These are phyloP conservation scores for Poeciliopsis gracilis DNA, from an alignment of 2,797 vertebrate species.

Conservation along the genomic window DNA sequence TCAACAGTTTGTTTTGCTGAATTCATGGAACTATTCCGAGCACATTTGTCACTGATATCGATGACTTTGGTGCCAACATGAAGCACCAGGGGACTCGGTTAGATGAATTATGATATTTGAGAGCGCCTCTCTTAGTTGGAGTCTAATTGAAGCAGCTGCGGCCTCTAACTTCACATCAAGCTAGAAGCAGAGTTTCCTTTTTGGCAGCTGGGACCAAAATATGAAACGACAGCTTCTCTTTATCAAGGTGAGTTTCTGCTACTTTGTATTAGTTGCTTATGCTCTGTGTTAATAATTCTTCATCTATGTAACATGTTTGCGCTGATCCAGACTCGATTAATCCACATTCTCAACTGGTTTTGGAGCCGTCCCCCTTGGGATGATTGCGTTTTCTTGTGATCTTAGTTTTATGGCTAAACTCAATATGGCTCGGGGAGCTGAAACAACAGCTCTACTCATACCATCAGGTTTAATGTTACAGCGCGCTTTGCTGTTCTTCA, in stretches of 20 bases:
- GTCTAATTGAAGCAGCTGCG: conserved; percentile 7
- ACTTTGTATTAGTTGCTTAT: not conserved
- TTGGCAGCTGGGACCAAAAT: not conserved
- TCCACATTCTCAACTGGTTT: conserved; percentile 11
- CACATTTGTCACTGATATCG: not conserved
- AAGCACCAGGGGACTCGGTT: not conserved
- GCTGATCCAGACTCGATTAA: conserved; percentile 5
- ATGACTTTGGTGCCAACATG: not conserved
- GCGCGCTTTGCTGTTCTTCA: conserved; percentile 5
- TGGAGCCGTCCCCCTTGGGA: conserved; percentile 2
- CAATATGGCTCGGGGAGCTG: not conserved
- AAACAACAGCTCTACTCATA: conserved; percentile 4
- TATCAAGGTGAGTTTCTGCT: conserved; percentile 4
- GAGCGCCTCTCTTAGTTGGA: not conserved
- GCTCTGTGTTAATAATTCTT: conserved; percentile 4
- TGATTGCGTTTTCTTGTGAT: conserved; percentile 1
- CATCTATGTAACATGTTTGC: not conserved
- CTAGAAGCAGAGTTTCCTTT: not conserved
- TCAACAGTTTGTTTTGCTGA: not conserved
- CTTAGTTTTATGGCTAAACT: conserved; percentile 6
- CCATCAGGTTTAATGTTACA: conserved; percentile 14
- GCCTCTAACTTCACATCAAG: not conserved
- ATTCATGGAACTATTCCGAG: not conserved
- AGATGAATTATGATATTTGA: not conserved
- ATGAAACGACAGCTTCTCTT: not conserved